These are phyloP conservation scores for Ornithoptera priamus DNA, from an alignment of 2,888 invertebrate genomes.

Conservation along the genomic window DNA sequence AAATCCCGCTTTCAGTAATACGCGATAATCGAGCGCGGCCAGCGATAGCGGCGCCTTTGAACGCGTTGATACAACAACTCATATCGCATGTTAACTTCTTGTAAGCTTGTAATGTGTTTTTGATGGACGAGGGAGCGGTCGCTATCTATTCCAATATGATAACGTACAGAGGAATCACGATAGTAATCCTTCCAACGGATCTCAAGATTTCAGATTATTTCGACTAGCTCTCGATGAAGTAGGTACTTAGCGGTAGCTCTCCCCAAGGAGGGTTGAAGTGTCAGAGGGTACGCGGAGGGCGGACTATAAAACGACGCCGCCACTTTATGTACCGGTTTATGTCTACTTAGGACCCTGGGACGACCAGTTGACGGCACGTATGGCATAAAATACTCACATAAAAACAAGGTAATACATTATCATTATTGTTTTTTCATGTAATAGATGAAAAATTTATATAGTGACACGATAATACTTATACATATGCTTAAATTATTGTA, in stretches of 20 bases:
- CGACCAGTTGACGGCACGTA: slow-evolving; percentile 33
- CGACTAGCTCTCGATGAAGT: slow-evolving; percentile 36
- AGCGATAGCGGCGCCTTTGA: slow-evolving; percentile 74
- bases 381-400: slow-evolving; percentile 31
- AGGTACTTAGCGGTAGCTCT: slow-evolving; percentile 31
- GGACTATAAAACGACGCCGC: slow-evolving; percentile 49
- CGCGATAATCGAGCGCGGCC: slow-evolving; percentile 59
- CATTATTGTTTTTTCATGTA: background rate
- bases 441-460: too few species aligned
- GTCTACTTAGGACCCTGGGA: slow-evolving; percentile 49
- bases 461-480: too few species aligned
- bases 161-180: slow-evolving; percentile 42
- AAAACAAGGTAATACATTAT: slow-evolving; percentile 16
- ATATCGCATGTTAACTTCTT: slow-evolving; percentile 65
- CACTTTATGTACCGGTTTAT: slow-evolving; percentile 58
- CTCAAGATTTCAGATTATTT: slow-evolving; percentile 38
- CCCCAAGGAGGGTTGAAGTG: slow-evolving; percentile 38
- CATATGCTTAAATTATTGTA: too few species aligned
- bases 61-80: slow-evolving; percentile 62
- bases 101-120: slow-evolving; percentile 68
- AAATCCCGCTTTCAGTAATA: slow-evolving; percentile 72
- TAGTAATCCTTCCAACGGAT: slow-evolving; percentile 36
- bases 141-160: slow-evolving; percentile 47
- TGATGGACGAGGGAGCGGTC: slow-evolving; percentile 72
- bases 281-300: slow-evolving; percentile 41